Base-by-base conservation (phyloP, 64 coral and sea anemone genomes). In the Pocillopora verrucosa region DNA sequence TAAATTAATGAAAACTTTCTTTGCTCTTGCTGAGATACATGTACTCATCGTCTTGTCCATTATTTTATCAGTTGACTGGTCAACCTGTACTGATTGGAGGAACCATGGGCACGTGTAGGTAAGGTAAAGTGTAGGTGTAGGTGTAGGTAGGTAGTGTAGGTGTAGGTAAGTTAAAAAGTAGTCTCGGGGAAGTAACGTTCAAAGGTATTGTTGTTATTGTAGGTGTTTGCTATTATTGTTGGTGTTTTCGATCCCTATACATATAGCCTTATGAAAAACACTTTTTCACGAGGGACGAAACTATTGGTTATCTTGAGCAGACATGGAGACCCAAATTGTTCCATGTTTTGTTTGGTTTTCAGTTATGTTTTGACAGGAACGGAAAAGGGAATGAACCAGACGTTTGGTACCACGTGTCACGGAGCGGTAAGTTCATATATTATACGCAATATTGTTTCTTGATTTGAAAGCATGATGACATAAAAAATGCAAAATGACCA, bases 21-120 rank as follows among this genome's bases (percentile, higher is more conserved):
- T n/a, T n/a, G n/a, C n/a, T n/a, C n/a, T n/a, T 98, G 19, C 88
- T 98, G 58, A 98, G 93, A 17, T 45, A 45, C 2, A 45, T 45
- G 41, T 45, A 45, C 34, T 75, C 5, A 41, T 20, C 51, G 68
- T 35, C 22, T 69, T 20, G n/a, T 34, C 58, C 60, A 10, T 74
- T 25, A 70, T 79, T 15, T 1, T 89, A 92, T 15, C 41, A 98
- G 96, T 75, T 98, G 69, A 98, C 93, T 45, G 96, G 96, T 41
- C 93, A 98, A 58, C 96, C 96, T 14, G 96, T 98, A 26, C 88
- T 98, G 58, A 98, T 98, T 62, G 96, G 96, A 26, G 96, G 96
- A 65, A 98, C 96, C 24, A 98, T 98, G 96, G 96, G 96, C 1
- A 98, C 96, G 17, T 95, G 96, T 88, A 98, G 96, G 96, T 98